These are phyloP conservation scores for Drosophila multiciliata DNA, from an alignment of 2,888 invertebrate species.

Conservation along the genomic window DNA sequence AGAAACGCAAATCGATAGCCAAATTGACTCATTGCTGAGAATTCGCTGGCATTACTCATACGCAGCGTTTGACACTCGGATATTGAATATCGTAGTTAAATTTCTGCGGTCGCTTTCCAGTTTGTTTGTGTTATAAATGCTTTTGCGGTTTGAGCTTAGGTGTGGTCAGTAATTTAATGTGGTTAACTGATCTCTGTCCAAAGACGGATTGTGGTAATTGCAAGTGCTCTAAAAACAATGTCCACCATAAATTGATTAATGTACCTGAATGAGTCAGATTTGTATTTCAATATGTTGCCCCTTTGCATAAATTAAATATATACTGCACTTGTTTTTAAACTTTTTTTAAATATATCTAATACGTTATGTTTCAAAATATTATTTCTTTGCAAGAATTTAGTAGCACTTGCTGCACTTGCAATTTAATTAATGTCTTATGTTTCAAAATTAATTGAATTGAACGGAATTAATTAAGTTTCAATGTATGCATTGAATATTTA, in stretches of 20 bases:
- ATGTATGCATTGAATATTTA: background rate
- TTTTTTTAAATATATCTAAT: background rate
- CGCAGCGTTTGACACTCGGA: conserved; percentile 49
- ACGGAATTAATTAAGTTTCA: background rate
- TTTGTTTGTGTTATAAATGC: conserved; percentile 32
- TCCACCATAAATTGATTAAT: background rate
- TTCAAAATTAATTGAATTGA: background rate
- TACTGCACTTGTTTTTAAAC: background rate
- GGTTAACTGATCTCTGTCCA: conserved; percentile 35
- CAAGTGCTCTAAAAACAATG: background rate
- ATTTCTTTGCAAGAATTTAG: background rate
- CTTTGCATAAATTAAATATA: background rate
- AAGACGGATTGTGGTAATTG: conserved; percentile 37
- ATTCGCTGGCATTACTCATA: conserved; percentile 65
- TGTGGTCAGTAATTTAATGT: conserved; percentile 44
- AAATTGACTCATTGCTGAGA: conserved; percentile 46
- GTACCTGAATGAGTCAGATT: background rate
- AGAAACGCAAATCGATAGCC: background rate
- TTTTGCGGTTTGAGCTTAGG: conserved; percentile 46
- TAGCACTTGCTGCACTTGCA: background rate
- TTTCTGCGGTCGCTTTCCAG: conserved; percentile 54
- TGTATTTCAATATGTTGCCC: background rate
- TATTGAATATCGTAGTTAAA: conserved; percentile 40
- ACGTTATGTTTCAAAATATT: background rate
- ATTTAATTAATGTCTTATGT: background rate